Base-by-base conservation (phyloP, 2,888 invertebrate species). In the Scaptomyza parva region DNA sequence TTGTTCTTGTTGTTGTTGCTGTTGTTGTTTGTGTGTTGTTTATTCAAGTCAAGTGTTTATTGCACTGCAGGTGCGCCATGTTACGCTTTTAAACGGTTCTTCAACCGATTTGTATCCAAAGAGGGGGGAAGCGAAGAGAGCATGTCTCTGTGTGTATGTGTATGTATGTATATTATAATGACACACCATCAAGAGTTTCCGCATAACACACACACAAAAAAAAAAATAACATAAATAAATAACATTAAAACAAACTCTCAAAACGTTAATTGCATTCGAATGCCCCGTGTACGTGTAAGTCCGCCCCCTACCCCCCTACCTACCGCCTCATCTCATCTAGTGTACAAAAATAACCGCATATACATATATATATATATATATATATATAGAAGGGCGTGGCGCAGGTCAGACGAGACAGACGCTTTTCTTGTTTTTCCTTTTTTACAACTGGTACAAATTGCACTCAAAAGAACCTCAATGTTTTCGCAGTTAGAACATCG, bases 191-290 rank as follows among this genome's bases (percentile, higher is more conserved):
- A 63, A 78, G 58, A 41, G 58, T 39, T 57, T 55, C 61, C 64
- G 55, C 76, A 74, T 66, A 72, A 68, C 17, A 37, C 17, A 37
- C n/a, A n/a, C n/a, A n/a, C n/a, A n/a, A n/a, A n/a, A n/a, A n/a
- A n/a, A n/a, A 17, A 35, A 78, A 78, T 64, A 76, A 78, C 75
- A 78, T 73, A 76, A 78, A 76, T 76, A 76, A 78, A 76, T 69
- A 78, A 78, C 78, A 76, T 74, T 78, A 78, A 78, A 76, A 74
- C 70, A 65, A 78, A 76, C 78, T 75, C 78, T 75, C 63, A 76
- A 76, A 74, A 78, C 75, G 75, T 76, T 76, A 76, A 76, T 76
- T 76, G 76, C 78, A 78, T 76, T 76, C 70, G 78, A 70, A 74
- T 63, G 70, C 51, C 63, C 51, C 63, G 62, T 20, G 59, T 74